These are phyloP conservation scores for Laspeyria flexula DNA, from an alignment of 2,888 invertebrate genomes.

Conservation along the genomic window DNA sequence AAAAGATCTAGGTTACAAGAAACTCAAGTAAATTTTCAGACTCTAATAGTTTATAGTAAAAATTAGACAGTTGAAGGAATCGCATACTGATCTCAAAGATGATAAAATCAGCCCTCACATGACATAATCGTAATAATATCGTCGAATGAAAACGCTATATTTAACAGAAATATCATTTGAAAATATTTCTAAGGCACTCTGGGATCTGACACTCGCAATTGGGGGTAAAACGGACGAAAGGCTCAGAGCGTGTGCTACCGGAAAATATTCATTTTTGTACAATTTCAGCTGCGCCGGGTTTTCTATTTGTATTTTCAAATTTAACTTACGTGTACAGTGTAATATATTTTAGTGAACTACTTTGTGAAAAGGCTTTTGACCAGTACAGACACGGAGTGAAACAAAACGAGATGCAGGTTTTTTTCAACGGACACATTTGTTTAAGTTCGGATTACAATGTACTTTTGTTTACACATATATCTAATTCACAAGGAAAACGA, in stretches of 20 bases:
- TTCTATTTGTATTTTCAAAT: slow-evolving; percentile 11
- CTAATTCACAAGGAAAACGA: too few species aligned
- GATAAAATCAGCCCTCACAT: too few species aligned
- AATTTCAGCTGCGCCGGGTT: slow-evolving; percentile 15
- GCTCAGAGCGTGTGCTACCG: slow-evolving; percentile 1
- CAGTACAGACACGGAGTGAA: neutral
- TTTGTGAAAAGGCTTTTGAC: too few species aligned
- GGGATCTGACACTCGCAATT: slow-evolving; percentile 14
- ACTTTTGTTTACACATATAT: too few species aligned
- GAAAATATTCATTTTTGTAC: slow-evolving; percentile 28
- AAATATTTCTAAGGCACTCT: slow-evolving; percentile 20
- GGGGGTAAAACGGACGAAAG: slow-evolving; percentile 6
- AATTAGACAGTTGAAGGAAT: too few species aligned
- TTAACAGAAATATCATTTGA: slow-evolving; percentile 9
- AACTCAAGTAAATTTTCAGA: too few species aligned
- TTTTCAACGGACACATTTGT: too few species aligned
- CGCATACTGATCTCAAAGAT: too few species aligned
- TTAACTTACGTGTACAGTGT: neutral
- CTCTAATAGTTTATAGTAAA: too few species aligned
- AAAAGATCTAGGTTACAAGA: too few species aligned
- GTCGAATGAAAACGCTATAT: neutral
- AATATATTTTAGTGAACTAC: neutral
- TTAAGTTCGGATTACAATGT: too few species aligned
- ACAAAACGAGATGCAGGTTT: too few species aligned
- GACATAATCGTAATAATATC: neutral